Base-by-base conservation (phyloP, 2,888 invertebrate species). In the Hypolimnas misippus region DNA sequence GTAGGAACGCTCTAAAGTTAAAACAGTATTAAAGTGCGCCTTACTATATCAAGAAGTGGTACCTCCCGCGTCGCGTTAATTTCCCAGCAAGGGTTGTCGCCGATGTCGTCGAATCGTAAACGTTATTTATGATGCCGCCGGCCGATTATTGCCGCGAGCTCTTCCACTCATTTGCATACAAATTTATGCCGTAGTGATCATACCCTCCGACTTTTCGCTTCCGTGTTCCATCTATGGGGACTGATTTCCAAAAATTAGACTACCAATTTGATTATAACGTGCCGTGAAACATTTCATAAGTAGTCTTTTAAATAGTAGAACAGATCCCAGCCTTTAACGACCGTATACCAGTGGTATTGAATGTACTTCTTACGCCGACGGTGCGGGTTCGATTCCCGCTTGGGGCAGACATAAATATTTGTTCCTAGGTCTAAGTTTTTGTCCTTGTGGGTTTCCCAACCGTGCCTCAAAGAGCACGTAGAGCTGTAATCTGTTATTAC, bases 101-200 rank as follows among this genome's bases (percentile, higher is more conserved):
- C 82, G 74, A 76, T 77, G 81, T 82, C 82, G 83, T 76, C 76
- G 79, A 76, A 74, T 87, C 84, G 86, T 86, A 83, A 87, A 84
- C 76, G 80, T 85, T 86, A 87, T 89, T 89, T 89, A 88, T 82
- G 82, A 80, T n/a, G n/a, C n/a, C 76, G 76, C 76, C 80, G 73
- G 74, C 71, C 84, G 87, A 86, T 87, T 86, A 87, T 82, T 81
- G 79, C 85, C 77, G 76, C 84, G 77, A 75, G 78, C 79, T 83
- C 65, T 77, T 76, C 73, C 79, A 81, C 73, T 81, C 86, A 89
- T 90, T 89, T 87, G 86, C 88, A 89, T 89, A 81, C 77, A 82
- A 83, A 88, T 89, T 87, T 87, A 89, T 87, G 82, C 84, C 74
- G 72, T 72, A 71, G 75, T 69, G 78, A 84, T 79, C 76, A 75